phyloP scores from a whole-genome alignment of 2,888 invertebrate genomes.

The Micropterix aruncella region DNA sequence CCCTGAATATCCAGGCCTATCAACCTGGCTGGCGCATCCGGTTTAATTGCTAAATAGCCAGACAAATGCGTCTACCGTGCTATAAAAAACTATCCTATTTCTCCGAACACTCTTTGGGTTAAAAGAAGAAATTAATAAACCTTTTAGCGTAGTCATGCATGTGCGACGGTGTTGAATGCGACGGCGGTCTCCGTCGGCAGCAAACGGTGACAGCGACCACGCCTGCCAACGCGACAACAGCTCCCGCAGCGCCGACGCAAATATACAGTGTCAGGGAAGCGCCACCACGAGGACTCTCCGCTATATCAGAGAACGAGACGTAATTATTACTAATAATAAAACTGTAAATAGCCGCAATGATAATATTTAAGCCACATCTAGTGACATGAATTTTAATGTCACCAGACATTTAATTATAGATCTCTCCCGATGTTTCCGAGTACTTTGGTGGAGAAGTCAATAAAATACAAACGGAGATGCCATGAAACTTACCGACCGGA shows the following conservation, averaged over 20 bases:
- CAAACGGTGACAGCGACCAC: slow-evolving; percentile 32
- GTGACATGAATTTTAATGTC: not conserved
- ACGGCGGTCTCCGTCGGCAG: slow-evolving; percentile 21
- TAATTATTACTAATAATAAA: slow-evolving; percentile 19
- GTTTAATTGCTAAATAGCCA: no score
- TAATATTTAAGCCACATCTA: slow-evolving; percentile 1
- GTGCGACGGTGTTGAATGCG: slow-evolving; percentile 9
- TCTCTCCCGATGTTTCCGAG: no score
- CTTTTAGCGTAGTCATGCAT: not conserved
- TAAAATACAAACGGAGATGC: no score
- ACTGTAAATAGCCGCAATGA: slow-evolving; percentile 9
- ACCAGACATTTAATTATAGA: no score
- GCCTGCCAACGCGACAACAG: slow-evolving; percentile 30
- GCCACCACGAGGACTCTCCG: slow-evolving; percentile 8
- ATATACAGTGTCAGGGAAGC: slow-evolving; percentile 8
- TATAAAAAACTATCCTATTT: no score
- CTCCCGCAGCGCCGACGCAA: slow-evolving; percentile 30
- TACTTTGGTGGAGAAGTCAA: no score
- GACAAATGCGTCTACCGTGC: no score
- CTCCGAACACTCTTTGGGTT: no score
- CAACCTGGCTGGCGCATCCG: no score
- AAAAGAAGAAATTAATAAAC: no score
- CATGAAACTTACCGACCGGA: no score
- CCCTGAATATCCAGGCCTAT: no score
- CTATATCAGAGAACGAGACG: slow-evolving; percentile 6